Evolutionary conservation across 2,888 invertebrate species (phyloP), one percentile per base, ranked within the genome.

Genomic region (Cyclophora punctaria): DNA sequence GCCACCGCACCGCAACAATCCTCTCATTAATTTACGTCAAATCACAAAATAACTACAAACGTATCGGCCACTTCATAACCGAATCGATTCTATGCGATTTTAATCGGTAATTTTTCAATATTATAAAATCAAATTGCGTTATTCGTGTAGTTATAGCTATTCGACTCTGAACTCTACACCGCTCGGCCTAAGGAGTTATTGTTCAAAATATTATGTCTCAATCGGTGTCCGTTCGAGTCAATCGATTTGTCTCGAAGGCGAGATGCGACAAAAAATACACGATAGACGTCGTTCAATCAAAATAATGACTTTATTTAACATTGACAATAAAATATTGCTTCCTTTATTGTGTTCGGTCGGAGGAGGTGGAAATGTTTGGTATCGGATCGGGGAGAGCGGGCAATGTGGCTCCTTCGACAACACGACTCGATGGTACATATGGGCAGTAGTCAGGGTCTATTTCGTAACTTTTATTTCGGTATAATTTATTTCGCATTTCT

Each of bases 301-400:
- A 83, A 87, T 88, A 87, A 88, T 84, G 87, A 83, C 87, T 88
- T 85, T 87, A 88, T 88, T 88, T 86, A 80, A 84, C 75, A 78
- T 80, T 88, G 87, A 88, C 86, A 85, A 80, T 86, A 85, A 88
- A 78, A 87, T 86, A 88, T 87, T 64, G 81, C 77, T 64, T 63
- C 63, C 60, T 59, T 73, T 66, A 84, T 86, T 87, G 85, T 84
- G 65, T 73, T 68, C 64, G 58, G 60, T 66, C 44, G 59, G 59
- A 75, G 72, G 72, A 71, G 71, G 69, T 68, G 74, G 68, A 68
- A 66, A 58, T 62, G 56, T 59, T 63, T 64, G 50, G 51, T 51
- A 56, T 59, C 56, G 65, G 63, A 49, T 58, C 63, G 66, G 64
- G 75, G 70, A 62, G 48, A 48, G 66, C 62, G 66, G 80, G 78